Evolutionary conservation across 2,797 vertebrate species (phyloP), one percentile per base, ranked within the genome.

Genomic region (Neosilurus mollespiculum): DNA sequence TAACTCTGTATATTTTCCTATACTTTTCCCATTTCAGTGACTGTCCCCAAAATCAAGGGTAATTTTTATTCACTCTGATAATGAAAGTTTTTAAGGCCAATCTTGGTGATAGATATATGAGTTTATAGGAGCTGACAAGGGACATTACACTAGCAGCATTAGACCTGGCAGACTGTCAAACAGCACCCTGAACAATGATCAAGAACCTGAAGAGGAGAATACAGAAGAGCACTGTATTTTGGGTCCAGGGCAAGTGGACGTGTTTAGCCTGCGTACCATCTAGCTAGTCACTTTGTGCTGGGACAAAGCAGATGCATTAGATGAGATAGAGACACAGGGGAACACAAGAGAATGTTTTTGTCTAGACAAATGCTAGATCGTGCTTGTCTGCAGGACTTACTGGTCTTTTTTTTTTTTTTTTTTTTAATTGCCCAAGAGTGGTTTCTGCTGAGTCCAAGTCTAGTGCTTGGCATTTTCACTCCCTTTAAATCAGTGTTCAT

Each of bases 141-240:
- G 91, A 92, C 93, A 94, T 94, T 95, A 92, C 90, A 92, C 90
- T 89, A 90, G 92, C 89, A 88, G 91, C 92, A 95, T 95, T 94
- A 91, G 90, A 94, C 93, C 93, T 95, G 94, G 94, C 94, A 94
- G 91, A 92, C 91, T 94, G 94, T 95, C 95, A 95, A 94, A 94
- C 92, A 92, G 91, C 89, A 90, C 90, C 89, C 89, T 92, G 90
- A 89, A 90, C 91, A 94, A 93, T 93, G 91, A 93, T 92, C 91
- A 93, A 91, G 86, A 89, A 91, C 90, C 81, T 89, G 81, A 83
- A 90, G 89, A 88, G 89, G 89, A 87, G 91, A 93, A 93, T 92
- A 90, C 89, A 92, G 87, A 92, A 86, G 81, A 85, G 81, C 81
- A 70, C n/a, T 85, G 59, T 80, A 54, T 83, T 83, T 64, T 26